Percentiles rank a stretch among this genome's conserved stretches.
These are phyloP conservation scores for Cossypha heuglini DNA, from an alignment of 2,797 vertebrate genomes.

Conservation along the genomic window DNA sequence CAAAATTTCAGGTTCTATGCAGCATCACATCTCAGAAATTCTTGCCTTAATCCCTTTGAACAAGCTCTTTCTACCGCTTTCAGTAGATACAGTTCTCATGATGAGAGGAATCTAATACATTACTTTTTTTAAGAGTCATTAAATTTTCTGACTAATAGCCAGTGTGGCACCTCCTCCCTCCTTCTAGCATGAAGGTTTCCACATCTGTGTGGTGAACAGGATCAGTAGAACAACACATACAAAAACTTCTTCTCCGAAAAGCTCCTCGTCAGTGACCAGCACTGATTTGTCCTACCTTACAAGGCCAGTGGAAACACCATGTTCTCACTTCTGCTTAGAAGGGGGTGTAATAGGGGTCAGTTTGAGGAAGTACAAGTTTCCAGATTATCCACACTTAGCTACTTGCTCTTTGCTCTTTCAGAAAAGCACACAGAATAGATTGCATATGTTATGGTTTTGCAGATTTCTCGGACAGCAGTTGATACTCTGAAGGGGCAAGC, in stretches of 20 bases:
- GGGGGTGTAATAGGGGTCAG: background rate
- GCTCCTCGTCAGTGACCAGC: background rate
- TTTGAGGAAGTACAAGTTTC: background rate
- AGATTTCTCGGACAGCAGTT: background rate
- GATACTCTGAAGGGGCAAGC: background rate
- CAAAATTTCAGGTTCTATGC: background rate
- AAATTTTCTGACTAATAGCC: background rate
- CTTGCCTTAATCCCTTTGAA: background rate
- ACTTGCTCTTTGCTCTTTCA: background rate
- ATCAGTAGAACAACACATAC: background rate
- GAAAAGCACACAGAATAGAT: background rate
- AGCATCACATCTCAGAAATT: background rate
- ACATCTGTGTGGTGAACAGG: background rate
- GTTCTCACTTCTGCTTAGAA: background rate
- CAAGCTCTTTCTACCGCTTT: background rate
- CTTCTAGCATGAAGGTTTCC: background rate
- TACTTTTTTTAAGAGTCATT: background rate
- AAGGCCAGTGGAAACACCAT: background rate
- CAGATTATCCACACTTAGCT: background rate
- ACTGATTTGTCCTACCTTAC: background rate
- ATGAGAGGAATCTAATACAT: background rate
- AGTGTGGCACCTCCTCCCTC: background rate
- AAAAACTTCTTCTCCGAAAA: background rate
- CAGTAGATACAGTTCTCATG: background rate
- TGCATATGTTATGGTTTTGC: background rate